Base-by-base conservation (phyloP, 2,113 vertebrate species). In the Paracanthobrama guichenoti region DNA sequence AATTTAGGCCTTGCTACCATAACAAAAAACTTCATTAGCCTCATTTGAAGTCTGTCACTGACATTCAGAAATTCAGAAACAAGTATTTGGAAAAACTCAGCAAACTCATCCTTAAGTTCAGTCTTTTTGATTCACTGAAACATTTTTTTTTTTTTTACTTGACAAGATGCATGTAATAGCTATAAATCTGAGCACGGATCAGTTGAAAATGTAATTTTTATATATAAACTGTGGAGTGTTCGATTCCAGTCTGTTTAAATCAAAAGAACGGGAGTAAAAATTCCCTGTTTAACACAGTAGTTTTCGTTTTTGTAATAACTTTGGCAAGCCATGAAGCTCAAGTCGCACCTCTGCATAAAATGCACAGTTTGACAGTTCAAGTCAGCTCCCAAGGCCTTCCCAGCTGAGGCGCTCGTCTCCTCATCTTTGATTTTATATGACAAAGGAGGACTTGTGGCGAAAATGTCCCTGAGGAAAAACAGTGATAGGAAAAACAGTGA, bases 401-500 rank as follows among this genome's bases (percentile, higher is more conserved):
- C n/a, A 20, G 72, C 35, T 26, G 18, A 66, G 28, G 12, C 9
- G 69, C n/a, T 10, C 24, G 3, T 53, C 44, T 81, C 26, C 31
- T 22, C 31, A 35, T 73, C 87, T 85, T 91, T 83, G 85, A 81
- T 82, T 59, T 86, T 95, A 99, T 88, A 99, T 98, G 90, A 99
- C 93, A 42, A 99, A 99, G 0, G 98, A 99, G 10, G 97, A 98
- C 92, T 99, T 99, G 94, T 99, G 97, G 87, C 98, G 95, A 91
- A 99, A 99, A 92, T 98, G 96, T 0, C 97, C 98, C 98, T 99
- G 93, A 67, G 90, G 93, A 1, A 85, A 89, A 87, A 84, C 14
- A 77, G 53, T 57, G 39, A 84, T 16, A 67, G 90, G 93, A 1
- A 85, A 90, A 87, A 84, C 20, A 77, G 62, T 57, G 39, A 84